These are phyloP conservation scores for Mimas tiliae DNA, from an alignment of 2,888 invertebrate species.

Conservation along the genomic window DNA sequence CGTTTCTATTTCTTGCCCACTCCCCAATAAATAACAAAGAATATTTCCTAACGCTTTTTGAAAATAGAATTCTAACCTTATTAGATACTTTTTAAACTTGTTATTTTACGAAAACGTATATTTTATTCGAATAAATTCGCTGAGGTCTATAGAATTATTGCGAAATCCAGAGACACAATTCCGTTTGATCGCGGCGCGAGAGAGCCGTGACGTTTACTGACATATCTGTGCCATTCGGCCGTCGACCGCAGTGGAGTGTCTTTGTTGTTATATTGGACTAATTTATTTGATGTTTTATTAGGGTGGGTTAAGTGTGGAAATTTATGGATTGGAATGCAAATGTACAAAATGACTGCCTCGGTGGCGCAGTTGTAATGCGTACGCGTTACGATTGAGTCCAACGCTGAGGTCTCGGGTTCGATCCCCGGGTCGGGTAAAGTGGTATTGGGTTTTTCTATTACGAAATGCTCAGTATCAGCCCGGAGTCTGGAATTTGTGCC, in stretches of 20 bases:
- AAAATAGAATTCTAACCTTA: neutral
- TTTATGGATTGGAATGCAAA: neutral
- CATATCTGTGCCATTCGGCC: conserved; percentile 27
- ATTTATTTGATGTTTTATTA: conserved; percentile 11
- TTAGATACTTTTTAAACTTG: neutral
- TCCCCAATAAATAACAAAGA: too few relatives aligned
- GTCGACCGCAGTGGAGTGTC: conserved; percentile 26
- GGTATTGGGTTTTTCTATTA: too few relatives aligned
- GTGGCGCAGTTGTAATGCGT: too few relatives aligned
- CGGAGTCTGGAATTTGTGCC: too few relatives aligned
- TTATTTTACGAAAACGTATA: neutral
- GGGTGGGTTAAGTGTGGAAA: neutral
- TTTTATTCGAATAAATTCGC: conserved; percentile 12
- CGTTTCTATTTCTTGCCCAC: too few relatives aligned
- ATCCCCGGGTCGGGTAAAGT: too few relatives aligned
- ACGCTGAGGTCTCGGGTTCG: too few relatives aligned
- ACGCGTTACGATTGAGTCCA: too few relatives aligned
- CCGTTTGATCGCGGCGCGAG: conserved; percentile 20
- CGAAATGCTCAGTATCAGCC: too few relatives aligned
- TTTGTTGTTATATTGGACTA: conserved; percentile 8
- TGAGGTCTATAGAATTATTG: conserved; percentile 11
- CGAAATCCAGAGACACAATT: conserved; percentile 19
- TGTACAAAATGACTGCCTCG: too few relatives aligned
- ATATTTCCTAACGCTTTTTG: neutral
- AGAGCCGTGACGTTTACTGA: conserved; percentile 24